These are phyloP conservation scores for Coenonympha arcania DNA, from an alignment of 2,888 invertebrate species.

Conservation along the genomic window DNA sequence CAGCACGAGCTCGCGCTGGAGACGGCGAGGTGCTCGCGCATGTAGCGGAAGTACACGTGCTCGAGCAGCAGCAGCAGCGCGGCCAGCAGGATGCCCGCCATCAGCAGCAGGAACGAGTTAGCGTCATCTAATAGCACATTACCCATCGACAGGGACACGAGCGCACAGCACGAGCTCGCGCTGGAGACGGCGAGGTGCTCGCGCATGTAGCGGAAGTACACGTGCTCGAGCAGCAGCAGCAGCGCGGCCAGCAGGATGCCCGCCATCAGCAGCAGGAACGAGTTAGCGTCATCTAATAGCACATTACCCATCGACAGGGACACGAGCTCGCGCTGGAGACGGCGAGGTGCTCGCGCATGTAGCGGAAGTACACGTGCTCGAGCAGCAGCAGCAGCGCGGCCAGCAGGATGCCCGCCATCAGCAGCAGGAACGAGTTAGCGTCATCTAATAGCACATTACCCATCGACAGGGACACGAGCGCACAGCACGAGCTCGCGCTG, in stretches of 20 bases:
- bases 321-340: constrained; percentile 93
- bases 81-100: constrained; percentile 94
- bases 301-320: constrained; percentile 87
- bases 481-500: constrained; percentile 93
- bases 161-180: constrained; percentile 92
- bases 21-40: constrained; percentile 88
- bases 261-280: constrained; percentile 94
- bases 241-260: constrained; percentile 93
- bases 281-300: no score
- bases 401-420: constrained; percentile 94
- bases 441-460: constrained; percentile 78
- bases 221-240: constrained; percentile 90
- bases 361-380: constrained; percentile 96
- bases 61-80: constrained; percentile 90
- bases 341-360: constrained; percentile 89
- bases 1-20: constrained; percentile 94
- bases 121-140: no score
- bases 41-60: constrained; percentile 95
- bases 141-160: constrained; percentile 93
- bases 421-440: constrained; percentile 94
- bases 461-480: constrained; percentile 91
- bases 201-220: constrained; percentile 95
- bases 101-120: constrained; percentile 95
- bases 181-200: constrained; percentile 90
- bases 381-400: constrained; percentile 89